phyloP scores from a whole-genome alignment of 1,140 invertebrate species.

The Adoxophyes honmai region DNA sequence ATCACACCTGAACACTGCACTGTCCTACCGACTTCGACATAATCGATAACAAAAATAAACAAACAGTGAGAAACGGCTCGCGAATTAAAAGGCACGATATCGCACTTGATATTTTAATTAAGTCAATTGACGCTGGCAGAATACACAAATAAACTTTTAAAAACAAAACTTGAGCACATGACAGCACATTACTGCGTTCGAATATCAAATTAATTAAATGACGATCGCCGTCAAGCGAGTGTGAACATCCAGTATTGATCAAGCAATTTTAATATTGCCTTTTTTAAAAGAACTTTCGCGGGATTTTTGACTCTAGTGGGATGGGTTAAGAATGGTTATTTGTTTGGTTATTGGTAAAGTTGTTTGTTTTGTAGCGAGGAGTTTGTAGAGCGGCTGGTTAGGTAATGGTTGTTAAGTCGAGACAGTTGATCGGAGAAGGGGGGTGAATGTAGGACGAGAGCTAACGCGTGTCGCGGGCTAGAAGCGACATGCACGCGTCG shows the following conservation, averaged over 20 bases:
- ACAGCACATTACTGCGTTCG: conserved; percentile 46
- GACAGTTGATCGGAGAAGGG: conserved; percentile 63
- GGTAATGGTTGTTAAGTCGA: conserved; percentile 62
- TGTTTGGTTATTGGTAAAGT: conserved; percentile 19
- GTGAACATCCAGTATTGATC: conserved; percentile 60
- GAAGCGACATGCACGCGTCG: conserved; percentile 31
- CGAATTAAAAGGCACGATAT: neutral
- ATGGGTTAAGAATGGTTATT: conserved; percentile 26
- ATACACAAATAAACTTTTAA: conserved; percentile 20
- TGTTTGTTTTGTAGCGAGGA: conserved; percentile 37
- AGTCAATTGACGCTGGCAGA: conserved; percentile 1
- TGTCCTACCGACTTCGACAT: conserved; percentile 5
- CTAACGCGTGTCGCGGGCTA: conserved; percentile 33
- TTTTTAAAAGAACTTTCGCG: conserved; percentile 21
- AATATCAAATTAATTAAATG: conserved; percentile 69
- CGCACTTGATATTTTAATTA: neutral
- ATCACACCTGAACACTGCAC: conserved; percentile 22
- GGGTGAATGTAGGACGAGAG: conserved; percentile 68
- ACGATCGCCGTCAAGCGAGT: conserved; percentile 58
- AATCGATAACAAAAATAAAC: neutral
- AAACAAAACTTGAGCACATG: conserved; percentile 32
- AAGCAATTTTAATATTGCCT: conserved; percentile 45
- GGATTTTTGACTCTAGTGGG: conserved; percentile 40
- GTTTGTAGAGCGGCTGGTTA: conserved; percentile 60
- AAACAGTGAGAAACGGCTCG: neutral